Conservation (phyloP, 1,140 invertebrate species). For the Ooceraea biroi region DNA sequence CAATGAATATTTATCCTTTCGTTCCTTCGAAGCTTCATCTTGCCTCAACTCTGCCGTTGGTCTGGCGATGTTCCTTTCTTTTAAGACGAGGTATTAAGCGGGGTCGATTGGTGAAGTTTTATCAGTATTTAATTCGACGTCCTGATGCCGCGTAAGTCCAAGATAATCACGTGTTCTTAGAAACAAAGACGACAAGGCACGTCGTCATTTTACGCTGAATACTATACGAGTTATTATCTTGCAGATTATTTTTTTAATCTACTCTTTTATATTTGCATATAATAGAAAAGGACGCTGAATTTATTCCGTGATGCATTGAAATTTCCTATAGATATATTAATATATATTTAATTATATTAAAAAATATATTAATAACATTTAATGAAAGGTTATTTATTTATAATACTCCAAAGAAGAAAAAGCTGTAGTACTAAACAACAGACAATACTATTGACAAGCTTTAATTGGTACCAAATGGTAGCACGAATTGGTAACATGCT, state of each 20-base stretch:
- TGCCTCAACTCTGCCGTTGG: constrained; percentile 58
- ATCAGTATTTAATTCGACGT: constrained; percentile 64
- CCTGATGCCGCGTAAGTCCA: constrained; percentile 24
- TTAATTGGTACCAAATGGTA: neutral
- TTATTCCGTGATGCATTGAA: neutral
- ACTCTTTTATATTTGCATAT: constrained; percentile 6
- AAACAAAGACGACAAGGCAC: neutral
- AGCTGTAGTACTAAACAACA: neutral
- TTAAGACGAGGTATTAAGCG: constrained; percentile 76
- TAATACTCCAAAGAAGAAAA: neutral
- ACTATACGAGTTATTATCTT: neutral
- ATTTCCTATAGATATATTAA: too few species aligned
- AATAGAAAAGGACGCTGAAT: neutral
- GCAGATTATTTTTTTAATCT: neutral
- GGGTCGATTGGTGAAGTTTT: constrained; percentile 66
- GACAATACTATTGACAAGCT: neutral
- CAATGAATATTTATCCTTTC: constrained; percentile 85
- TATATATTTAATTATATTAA: too few species aligned
- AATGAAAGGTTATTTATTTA: constrained; percentile 8
- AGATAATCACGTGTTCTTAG: constrained; percentile 35
- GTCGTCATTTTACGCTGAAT: neutral
- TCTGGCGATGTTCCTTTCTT: constrained; percentile 73
- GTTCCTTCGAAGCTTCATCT: constrained; percentile 73
- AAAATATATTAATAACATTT: too few species aligned
- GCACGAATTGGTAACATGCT: constrained; percentile 46